These are phyloP conservation scores for Setophaga coronata DNA, from an alignment of 2,113 vertebrate genomes.

Conservation along the genomic window DNA sequence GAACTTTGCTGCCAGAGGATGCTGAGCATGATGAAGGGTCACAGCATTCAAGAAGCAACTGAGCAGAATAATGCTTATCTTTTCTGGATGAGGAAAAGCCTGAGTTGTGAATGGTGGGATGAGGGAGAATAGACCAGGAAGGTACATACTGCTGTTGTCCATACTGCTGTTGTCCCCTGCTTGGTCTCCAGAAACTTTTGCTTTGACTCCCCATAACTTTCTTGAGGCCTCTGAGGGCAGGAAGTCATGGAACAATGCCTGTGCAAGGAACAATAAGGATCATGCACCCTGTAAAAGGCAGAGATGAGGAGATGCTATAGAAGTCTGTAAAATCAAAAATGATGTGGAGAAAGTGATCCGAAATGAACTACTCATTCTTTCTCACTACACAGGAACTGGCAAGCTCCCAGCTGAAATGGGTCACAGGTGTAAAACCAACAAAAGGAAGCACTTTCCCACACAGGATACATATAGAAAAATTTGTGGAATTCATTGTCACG, in stretches of 20 bases:
- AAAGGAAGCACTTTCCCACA: neutral
- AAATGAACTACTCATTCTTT: constrained; percentile 2
- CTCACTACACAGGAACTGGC: neutral
- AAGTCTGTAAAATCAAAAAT: neutral
- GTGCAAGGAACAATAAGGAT: neutral
- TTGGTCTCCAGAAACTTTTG: neutral
- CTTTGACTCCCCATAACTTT: neutral
- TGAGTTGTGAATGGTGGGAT: neutral
- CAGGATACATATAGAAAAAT: neutral
- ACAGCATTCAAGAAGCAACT: neutral
- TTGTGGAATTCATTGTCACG: neutral
- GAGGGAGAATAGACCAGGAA: neutral
- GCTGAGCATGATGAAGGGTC: neutral
- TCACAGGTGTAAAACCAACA: constrained; percentile 44
- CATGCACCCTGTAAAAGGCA: neutral
- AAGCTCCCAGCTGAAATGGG: constrained; percentile 17
- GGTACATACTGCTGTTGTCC: neutral
- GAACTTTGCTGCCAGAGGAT: neutral
- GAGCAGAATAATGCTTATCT: neutral
- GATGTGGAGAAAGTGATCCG: neutral
- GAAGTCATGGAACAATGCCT: neutral
- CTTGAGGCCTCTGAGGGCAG: neutral
- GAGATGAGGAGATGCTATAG: neutral
- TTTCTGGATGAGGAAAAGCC: neutral
- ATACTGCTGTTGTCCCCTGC: neutral